Evolutionary conservation across 2,797 vertebrate genomes (phyloP), one percentile per base, ranked within the genome.

Genomic region (Decapterus maruadsi): DNA sequence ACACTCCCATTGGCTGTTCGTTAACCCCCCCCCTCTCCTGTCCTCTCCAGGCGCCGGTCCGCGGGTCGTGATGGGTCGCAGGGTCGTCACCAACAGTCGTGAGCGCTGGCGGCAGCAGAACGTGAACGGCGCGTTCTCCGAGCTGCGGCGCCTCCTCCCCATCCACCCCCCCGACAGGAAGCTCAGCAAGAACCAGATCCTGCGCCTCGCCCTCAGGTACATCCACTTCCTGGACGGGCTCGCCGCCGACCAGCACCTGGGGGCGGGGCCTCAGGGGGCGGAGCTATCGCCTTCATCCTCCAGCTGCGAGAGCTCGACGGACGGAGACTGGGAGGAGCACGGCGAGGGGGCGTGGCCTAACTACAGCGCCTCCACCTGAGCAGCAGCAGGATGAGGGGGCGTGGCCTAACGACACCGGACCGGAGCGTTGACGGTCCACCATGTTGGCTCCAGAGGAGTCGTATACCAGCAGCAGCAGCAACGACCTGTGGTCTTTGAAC

Each of bases 41-140:
- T 50, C 72, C 60, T 46, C 88, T 26, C 26, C 26, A 97, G 97
- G 96, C 83, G 94, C 96, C 10, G 93, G 95, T 59, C 96, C 96
- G 0, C 96, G 95, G 68, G 90, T 96, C 0, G 90, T 96, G 1
- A 26, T 26, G 26, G 26, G 26, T 26, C 26, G 26, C 26, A 94
- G 96, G 36, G 93, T 96, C 85, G 97, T 96, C 87, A 97, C 96
- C 85, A 98, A 97, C 82, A 96, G 95, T 58, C 94, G 97, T 1
- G 97, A 99, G 72, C 93, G 97, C 0, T 97, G 97, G 95, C 94
- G 97, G 0, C 97, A 98, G 91, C 97, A 97, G 94, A 97, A 97
- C 0, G 97, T 98, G 13, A 98, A 97, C 0, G 97, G 97, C 6
- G 97, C 97, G 0, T 98, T 98, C 0, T 90, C 95, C 0, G 97